phyloP scores from a whole-genome alignment of 2,797 vertebrate genomes.

The Gila robusta region DNA sequence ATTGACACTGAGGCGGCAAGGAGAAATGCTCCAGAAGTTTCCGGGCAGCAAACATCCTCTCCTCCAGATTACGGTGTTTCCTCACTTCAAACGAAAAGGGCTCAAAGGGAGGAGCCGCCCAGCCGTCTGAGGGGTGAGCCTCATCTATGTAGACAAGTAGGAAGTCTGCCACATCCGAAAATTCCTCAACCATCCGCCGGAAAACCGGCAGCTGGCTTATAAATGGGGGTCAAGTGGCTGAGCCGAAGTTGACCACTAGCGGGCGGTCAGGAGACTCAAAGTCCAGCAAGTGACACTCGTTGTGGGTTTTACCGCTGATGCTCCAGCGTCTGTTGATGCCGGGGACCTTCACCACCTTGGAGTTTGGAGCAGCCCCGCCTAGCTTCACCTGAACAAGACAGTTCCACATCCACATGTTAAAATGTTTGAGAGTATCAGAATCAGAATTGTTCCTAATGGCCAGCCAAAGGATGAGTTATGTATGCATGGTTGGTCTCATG shows the following conservation, averaged over 20 bases:
- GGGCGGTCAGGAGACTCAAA: slow-evolving; percentile 91
- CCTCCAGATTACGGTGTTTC: slow-evolving; percentile 92
- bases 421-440: background rate
- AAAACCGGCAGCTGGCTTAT: slow-evolving; percentile 93
- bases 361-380: slow-evolving; percentile 93
- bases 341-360: slow-evolving; percentile 89
- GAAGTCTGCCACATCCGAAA: slow-evolving; percentile 94
- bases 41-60: slow-evolving; percentile 89
- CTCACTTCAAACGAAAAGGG: slow-evolving; percentile 87
- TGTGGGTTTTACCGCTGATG: slow-evolving; percentile 61
- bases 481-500: background rate
- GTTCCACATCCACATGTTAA: slow-evolving; percentile 16
- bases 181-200: slow-evolving; percentile 94
- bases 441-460: background rate
- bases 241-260: slow-evolving; percentile 97
- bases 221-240: slow-evolving; percentile 98
- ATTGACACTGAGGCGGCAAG: slow-evolving; percentile 90
- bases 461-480: background rate
- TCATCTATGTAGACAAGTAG: slow-evolving; percentile 98
- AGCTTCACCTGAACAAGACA: slow-evolving; percentile 87
- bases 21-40: slow-evolving; percentile 88
- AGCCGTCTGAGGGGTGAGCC: slow-evolving; percentile 96
- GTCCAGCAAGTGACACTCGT: slow-evolving; percentile 90
- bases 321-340: slow-evolving; percentile 66
- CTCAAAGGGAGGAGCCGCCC: slow-evolving; percentile 89